Conservation (phyloP, 2,113 vertebrate genomes). For the Corythornis vintsioides region DNA sequence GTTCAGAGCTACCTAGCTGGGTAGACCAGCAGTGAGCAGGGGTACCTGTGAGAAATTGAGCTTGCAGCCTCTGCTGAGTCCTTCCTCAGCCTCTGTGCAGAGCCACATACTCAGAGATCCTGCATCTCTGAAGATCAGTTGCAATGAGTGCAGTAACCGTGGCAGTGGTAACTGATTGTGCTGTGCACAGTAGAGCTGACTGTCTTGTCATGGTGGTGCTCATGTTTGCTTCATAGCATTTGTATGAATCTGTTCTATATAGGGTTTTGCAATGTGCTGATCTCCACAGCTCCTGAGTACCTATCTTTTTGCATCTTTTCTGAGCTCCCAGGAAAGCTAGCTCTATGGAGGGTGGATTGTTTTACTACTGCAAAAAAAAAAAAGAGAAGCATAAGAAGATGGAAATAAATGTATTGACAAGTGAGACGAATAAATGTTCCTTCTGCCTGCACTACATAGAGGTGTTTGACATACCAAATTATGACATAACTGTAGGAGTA, state of each 20-base stretch:
- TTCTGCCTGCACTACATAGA: conserved; percentile 42
- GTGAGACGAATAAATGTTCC: conserved; percentile 73
- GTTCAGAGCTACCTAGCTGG: not conserved
- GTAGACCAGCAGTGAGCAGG: not conserved
- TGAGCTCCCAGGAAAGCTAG: conserved; percentile 10
- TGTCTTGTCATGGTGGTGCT: not conserved
- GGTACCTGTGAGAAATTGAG: not conserved
- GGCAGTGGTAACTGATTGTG: not conserved
- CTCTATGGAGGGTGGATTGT: conserved; percentile 35
- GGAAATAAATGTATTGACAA: conserved; percentile 72
- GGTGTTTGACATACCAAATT: conserved; percentile 73
- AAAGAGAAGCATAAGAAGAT: not conserved
- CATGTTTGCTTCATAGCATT: not conserved
- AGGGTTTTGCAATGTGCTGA: not conserved
- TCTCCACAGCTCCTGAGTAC: not conserved
- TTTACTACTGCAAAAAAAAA: conserved; percentile 53
- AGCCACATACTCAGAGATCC: not conserved
- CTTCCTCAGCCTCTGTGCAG: not conserved
- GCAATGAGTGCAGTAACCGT: not conserved
- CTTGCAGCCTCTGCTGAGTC: not conserved
- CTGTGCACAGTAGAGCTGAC: not conserved
- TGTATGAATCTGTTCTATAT: not conserved
- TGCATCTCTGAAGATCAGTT: not conserved
- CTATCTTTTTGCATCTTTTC: not conserved
- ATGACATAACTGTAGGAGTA: conserved; percentile 72